Percentiles rank a stretch among this genome's conserved stretches.
Evolutionary conservation across 2,113 vertebrate species (phyloP).

Genomic region (Prunella fulvescens): DNA sequence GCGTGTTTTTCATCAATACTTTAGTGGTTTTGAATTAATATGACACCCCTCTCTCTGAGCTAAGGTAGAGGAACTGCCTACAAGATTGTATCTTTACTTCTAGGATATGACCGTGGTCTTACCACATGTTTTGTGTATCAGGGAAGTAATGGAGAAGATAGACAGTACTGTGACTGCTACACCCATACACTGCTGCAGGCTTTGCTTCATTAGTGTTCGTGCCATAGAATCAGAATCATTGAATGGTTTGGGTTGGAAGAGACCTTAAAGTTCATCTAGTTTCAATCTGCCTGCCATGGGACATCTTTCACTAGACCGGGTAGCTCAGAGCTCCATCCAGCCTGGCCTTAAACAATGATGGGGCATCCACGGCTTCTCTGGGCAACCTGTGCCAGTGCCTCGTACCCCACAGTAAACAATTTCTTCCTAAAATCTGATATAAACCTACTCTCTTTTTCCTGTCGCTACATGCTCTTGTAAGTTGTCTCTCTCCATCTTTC

Average conservation of each 20-base stretch:
- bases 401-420: not conserved
- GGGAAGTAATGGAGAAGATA: not conserved
- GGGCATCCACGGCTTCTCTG: not conserved
- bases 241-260: not conserved
- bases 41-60: not conserved
- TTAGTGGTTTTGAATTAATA: not conserved
- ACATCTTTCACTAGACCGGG: not conserved
- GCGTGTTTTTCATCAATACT: not conserved
- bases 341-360: not conserved
- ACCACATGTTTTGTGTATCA: not conserved
- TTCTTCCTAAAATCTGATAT: not conserved
- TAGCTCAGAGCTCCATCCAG: not conserved
- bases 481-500: not conserved
- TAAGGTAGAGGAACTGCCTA: not conserved
- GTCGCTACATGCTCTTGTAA: not conserved
- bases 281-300: not conserved
- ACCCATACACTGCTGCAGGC: not conserved
- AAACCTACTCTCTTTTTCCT: not conserved
- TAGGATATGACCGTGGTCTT: not conserved
- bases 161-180: not conserved
- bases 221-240: not conserved
- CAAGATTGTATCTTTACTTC: not conserved
- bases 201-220: not conserved
- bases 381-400: not conserved
- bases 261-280: not conserved